Conservation (phyloP, 2,888 invertebrate species). For the Cotesia congregata region DNA sequence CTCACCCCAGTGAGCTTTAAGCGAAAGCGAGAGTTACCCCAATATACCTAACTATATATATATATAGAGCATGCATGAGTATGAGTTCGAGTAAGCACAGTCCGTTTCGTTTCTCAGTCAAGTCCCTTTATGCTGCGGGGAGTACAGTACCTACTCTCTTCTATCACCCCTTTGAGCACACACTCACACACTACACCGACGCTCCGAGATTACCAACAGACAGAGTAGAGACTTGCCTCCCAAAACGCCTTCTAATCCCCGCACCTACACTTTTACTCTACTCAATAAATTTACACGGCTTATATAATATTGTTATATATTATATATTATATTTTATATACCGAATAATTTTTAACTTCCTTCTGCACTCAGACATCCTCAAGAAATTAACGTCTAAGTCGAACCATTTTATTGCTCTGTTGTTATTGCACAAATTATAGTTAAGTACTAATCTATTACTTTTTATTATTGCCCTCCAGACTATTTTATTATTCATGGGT, state of each 20-base stretch:
- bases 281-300: slow-evolving; percentile 32
- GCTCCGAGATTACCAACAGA: slow-evolving; percentile 19
- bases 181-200: not conserved
- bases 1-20: slow-evolving; percentile 29
- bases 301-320: not conserved
- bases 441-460: slow-evolving; percentile 9
- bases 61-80: not conserved
- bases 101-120: slow-evolving; percentile 3
- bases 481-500: not conserved
- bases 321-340: no score
- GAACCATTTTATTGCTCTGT: slow-evolving; percentile 9
- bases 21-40: slow-evolving; percentile 19
- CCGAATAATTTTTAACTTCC: no score
- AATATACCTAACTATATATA: no score
- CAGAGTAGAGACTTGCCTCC: not conserved
- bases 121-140: slow-evolving; percentile 42
- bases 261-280: not conserved
- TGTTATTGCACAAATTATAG: slow-evolving; percentile 15
- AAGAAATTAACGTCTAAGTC: slow-evolving; percentile 17
- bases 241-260: not conserved
- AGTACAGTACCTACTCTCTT: slow-evolving; percentile 20
- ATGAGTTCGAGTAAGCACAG: slow-evolving; percentile 5
- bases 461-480: slow-evolving; percentile 10
- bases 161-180: not conserved
- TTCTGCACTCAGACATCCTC: not conserved